phyloP scores from a whole-genome alignment of 1,140 invertebrate species.

The Eufriesea mexicana region DNA sequence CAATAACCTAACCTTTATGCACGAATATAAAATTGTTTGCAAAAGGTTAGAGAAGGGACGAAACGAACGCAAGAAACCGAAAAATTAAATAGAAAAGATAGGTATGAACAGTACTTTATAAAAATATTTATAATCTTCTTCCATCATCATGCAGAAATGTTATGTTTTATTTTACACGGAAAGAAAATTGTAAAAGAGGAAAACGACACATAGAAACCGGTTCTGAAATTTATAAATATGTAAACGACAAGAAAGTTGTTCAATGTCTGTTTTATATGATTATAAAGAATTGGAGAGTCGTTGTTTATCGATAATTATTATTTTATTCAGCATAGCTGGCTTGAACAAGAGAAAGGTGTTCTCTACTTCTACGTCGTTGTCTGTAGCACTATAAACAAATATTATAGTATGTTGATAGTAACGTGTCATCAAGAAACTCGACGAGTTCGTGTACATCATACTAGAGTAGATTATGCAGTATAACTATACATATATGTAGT shows the following conservation, averaged over 20 bases:
- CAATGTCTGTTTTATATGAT: background rate
- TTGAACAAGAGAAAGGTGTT: background rate
- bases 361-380: background rate
- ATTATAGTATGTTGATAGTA: background rate
- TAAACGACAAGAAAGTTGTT: background rate
- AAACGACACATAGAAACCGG: background rate
- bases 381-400: background rate
- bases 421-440: background rate
- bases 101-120: background rate
- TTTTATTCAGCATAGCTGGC: background rate
- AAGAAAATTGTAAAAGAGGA: background rate
- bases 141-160: background rate
- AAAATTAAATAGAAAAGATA: too few relatives aligned
- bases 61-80: too few relatives aligned
- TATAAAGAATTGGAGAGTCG: background rate
- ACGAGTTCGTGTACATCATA: background rate
- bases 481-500: background rate
- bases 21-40: background rate
- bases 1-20: background rate
- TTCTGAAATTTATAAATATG: background rate
- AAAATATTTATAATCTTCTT: background rate
- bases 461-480: background rate
- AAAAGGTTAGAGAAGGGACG: background rate
- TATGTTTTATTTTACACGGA: background rate
- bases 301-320: constrained; percentile 1